phyloP scores from a whole-genome alignment of 2,888 invertebrate species.

The Strigamia transsilvanica region DNA sequence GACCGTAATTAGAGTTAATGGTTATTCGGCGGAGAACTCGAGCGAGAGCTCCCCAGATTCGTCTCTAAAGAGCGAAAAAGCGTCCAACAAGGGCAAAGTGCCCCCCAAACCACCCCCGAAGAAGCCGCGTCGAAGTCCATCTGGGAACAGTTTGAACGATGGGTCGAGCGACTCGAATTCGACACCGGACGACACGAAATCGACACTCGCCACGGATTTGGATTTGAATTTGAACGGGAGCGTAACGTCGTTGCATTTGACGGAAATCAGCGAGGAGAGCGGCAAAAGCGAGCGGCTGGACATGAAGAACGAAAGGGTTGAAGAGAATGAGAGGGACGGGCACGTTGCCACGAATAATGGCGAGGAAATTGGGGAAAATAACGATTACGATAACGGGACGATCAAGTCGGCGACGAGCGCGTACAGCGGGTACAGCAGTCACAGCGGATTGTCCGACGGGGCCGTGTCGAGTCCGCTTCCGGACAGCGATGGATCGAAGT shows the following conservation, averaged over 20 bases:
- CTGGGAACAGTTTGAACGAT: background rate
- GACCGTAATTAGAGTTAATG: constrained; percentile 89
- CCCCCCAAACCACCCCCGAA: constrained; percentile 66
- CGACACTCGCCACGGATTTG: background rate
- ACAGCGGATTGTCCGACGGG: constrained; percentile 52
- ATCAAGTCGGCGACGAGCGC: constrained; percentile 59
- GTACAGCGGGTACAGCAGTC: constrained; percentile 58
- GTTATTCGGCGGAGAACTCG: constrained; percentile 61
- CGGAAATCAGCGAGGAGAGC: constrained; percentile 62
- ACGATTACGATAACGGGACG: constrained; percentile 58
- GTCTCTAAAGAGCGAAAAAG: background rate
- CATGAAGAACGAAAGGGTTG: constrained; percentile 46
- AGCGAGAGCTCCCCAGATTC: background rate
- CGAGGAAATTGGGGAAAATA: constrained; percentile 57
- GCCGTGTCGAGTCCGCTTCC: constrained; percentile 59
- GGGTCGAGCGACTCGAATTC: background rate
- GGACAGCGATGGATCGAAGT: constrained; percentile 58
- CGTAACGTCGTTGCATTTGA: too few relatives aligned
- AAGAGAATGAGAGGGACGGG: constrained; percentile 33
- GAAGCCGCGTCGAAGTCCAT: constrained; percentile 54
- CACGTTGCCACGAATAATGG: constrained; percentile 55
- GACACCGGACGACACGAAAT: background rate
- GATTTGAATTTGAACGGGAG: too few relatives aligned
- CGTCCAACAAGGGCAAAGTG: constrained; percentile 58
- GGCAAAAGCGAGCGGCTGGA: constrained; percentile 64